A percentile compares a stretch with the other conserved stretches of the same genome.
These are phyloP conservation scores for Dasyurus viverrinus DNA, from an alignment of 2,113 vertebrate genomes.

Conservation along the genomic window DNA sequence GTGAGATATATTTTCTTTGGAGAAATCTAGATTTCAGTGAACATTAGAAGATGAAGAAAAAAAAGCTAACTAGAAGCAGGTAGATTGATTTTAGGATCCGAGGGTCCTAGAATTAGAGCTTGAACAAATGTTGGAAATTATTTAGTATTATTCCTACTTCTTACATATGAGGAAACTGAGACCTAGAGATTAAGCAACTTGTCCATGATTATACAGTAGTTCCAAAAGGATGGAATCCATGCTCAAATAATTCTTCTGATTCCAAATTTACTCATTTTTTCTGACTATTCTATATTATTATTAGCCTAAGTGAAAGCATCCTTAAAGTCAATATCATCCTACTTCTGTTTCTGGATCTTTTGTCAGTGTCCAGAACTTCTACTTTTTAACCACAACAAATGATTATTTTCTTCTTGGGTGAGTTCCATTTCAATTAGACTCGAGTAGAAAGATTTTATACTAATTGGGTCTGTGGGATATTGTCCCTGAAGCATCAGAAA, in stretches of 20 bases:
- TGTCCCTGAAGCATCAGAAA: slow-evolving; percentile 70
- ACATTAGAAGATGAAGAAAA: not conserved
- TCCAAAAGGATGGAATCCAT: not conserved
- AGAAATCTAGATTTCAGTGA: not conserved
- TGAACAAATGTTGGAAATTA: not conserved
- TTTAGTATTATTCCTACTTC: not conserved
- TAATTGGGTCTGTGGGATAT: slow-evolving; percentile 72
- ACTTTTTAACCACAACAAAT: not conserved
- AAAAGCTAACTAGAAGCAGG: not conserved
- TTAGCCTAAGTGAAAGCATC: not conserved
- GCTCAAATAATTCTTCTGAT: not conserved
- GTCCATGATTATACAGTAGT: not conserved
- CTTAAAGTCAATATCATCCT: not conserved
- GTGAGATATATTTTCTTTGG: not conserved
- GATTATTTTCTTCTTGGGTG: not conserved
- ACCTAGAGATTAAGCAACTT: not conserved
- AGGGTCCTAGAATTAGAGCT: not conserved
- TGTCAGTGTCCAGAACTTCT: not conserved
- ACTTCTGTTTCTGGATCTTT: not conserved
- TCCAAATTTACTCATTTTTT: not conserved
- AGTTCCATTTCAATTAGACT: not conserved
- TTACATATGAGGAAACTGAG: not conserved
- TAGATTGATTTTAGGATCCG: not conserved
- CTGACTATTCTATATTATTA: not conserved
- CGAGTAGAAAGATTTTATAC: not conserved